These are phyloP conservation scores for Tursiops truncatus DNA, from an alignment of 2,113 vertebrate species.

Conservation along the genomic window DNA sequence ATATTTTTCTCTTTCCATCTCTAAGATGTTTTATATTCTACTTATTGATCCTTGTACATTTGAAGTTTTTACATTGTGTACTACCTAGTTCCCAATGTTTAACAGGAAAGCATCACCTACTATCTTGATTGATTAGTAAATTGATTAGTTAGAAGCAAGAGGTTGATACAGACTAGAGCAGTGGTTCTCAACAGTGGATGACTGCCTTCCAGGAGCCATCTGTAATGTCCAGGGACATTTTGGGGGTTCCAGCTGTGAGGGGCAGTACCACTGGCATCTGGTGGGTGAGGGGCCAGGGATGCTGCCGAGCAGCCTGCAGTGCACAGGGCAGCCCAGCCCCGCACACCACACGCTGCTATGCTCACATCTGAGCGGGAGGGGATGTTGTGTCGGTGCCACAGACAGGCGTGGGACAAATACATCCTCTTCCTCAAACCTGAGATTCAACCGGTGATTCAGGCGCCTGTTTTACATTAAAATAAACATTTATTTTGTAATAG, in stretches of 20 bases:
- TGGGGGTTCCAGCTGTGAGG: neutral
- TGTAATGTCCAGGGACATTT: neutral
- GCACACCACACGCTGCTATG: neutral
- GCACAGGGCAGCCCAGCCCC: neutral
- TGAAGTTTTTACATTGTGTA: neutral
- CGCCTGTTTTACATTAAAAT: neutral
- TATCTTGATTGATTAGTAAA: neutral
- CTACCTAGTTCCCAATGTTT: neutral
- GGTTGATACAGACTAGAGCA: neutral
- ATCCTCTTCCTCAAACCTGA: neutral
- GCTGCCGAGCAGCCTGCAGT: neutral
- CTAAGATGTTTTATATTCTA: neutral
- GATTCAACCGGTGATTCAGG: neutral
- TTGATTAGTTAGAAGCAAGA: neutral
- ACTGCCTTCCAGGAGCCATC: neutral
- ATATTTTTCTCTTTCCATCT: neutral
- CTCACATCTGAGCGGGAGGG: neutral
- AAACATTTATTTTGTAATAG: conserved; percentile 5
- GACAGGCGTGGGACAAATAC: neutral
- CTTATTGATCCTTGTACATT: neutral
- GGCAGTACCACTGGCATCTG: neutral
- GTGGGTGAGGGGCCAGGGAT: neutral
- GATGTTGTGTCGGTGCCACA: neutral
- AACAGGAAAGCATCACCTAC: neutral
- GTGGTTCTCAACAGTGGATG: neutral